These are phyloP conservation scores for Camelus dromedarius DNA, from an alignment of 2,113 vertebrate genomes.

Conservation along the genomic window DNA sequence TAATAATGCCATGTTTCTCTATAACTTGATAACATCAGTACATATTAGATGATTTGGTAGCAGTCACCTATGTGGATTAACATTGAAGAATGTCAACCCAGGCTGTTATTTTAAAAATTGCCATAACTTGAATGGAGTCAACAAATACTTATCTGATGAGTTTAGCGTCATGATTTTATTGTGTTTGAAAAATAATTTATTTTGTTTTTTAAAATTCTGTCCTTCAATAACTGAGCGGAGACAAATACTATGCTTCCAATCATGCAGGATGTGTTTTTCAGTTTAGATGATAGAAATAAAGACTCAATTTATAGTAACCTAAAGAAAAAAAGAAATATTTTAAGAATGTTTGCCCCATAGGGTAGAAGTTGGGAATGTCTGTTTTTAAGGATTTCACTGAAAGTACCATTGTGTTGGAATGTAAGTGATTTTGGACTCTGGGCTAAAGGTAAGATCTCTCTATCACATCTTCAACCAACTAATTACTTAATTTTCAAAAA, in stretches of 20 bases:
- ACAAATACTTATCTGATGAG: slow-evolving; percentile 17
- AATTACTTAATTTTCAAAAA: background rate
- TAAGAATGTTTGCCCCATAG: background rate
- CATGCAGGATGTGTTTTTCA: background rate
- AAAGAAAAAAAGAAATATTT: background rate
- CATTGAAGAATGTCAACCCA: background rate
- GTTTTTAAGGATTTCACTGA: background rate
- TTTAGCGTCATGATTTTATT: background rate
- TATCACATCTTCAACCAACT: background rate
- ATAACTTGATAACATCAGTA: slow-evolving; percentile 51
- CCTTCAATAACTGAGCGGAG: slow-evolving; percentile 22
- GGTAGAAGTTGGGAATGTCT: background rate
- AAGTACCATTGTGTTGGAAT: background rate
- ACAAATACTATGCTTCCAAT: background rate
- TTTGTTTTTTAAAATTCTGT: background rate
- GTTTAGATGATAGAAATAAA: background rate
- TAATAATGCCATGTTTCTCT: slow-evolving; percentile 40
- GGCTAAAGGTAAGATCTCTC: background rate
- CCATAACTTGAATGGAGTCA: background rate
- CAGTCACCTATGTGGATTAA: slow-evolving; percentile 38
- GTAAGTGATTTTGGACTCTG: slow-evolving; percentile 9
- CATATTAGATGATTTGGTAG: slow-evolving; percentile 50
- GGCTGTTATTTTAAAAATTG: background rate
- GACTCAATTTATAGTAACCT: background rate
- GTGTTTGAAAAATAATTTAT: background rate